Percentiles rank a stretch among this genome's conserved stretches.
Conservation (phyloP, 2,888 invertebrate species). For the Ptilodon capucinus region DNA sequence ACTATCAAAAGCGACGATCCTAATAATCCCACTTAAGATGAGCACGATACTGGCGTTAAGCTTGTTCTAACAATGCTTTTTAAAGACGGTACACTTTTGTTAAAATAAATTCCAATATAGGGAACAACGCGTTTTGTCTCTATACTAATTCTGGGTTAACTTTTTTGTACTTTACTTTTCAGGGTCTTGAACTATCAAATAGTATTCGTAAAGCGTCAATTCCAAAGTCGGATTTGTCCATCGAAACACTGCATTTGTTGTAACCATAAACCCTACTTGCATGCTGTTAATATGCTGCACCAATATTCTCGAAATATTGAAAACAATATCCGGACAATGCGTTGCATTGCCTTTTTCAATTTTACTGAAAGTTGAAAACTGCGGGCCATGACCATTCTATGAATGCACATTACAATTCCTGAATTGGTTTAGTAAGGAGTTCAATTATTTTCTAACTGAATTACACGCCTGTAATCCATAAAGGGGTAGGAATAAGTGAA, state of each 20-base stretch:
- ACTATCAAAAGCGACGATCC: neutral
- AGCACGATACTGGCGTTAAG: neutral
- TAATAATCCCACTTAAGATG: neutral
- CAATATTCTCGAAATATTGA: conserved; percentile 52
- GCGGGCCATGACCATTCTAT: no score
- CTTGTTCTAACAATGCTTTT: neutral
- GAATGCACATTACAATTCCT: no score
- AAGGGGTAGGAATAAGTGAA: no score
- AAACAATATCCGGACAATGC: conserved; percentile 36
- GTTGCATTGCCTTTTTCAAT: conserved; percentile 21
- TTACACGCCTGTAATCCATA: no score
- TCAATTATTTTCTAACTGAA: no score
- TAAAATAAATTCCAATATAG: no score
- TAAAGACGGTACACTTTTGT: no score
- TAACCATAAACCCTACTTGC: conserved; percentile 8
- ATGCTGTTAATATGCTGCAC: conserved; percentile 33
- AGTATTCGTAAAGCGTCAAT: neutral
- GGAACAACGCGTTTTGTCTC: no score
- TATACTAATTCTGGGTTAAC: no score
- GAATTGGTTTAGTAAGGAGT: no score
- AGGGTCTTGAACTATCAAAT: no score
- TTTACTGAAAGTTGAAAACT: conserved; percentile 24
- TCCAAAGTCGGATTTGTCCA: conserved; percentile 7
- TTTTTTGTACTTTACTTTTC: no score
- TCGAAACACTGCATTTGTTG: neutral